Evolutionary conservation across 2,113 vertebrate genomes (phyloP), one percentile per base, ranked within the genome.

Genomic region (Ornithorhynchus anatinus): DNA sequence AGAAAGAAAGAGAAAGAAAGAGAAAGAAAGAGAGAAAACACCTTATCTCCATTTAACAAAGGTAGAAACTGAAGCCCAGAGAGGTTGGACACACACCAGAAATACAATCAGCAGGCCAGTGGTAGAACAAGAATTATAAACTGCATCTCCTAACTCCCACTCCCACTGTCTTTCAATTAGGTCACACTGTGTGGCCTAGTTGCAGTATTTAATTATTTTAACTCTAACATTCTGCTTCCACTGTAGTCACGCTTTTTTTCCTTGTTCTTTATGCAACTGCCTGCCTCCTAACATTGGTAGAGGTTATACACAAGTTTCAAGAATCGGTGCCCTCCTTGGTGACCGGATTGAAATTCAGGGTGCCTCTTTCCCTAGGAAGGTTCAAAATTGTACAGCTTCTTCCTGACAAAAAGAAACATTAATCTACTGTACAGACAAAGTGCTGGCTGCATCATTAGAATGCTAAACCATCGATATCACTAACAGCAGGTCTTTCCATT

Each of bases 401-500:
- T 84, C 86, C 72, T 81, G 20, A 72, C 85, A 27, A 81, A 77
- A 66, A 63, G 16, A 51, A 52, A 43, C 62, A 72, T 81, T 80
- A 85, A 77, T 79, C 40, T 81, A 66, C 59, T 78, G 47, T 75
- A 86, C 59, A 89, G 33, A 89, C 20, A 38, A 83, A 83, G 52
- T 72, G 40, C 15, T 87, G 67, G 22, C 63, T 67, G 78, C 48
- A 68, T 78, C 47, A 70, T 84, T 87, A 87, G 76, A 73, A 83
- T 84, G 77, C 51, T 61, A 45, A 86, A 69, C 53, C 86, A 61
- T 72, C 87, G 44, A 56, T 79, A 79, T 23, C 72, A 36, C 25
- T 88, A 81, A 76, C 47, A 87, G 15, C 65, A 88, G 57, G 74
- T 77, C 67, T 82, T 89, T 90, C 67, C 35, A 25, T 59, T 71